Base-by-base conservation (phyloP, 2,113 vertebrate genomes). In the Glaucomys volans region DNA sequence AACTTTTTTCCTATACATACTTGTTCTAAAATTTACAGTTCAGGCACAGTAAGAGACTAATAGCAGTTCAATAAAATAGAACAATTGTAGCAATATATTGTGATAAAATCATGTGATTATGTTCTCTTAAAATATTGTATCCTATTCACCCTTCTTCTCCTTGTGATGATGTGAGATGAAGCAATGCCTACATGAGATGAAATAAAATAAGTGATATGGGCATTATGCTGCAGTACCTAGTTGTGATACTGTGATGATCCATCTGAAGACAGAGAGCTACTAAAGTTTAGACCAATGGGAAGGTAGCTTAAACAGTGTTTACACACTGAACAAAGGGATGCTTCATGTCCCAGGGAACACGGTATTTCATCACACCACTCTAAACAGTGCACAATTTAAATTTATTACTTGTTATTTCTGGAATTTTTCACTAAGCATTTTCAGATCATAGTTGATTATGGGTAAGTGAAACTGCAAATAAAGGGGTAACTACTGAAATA, bases 391-490 rank as follows among this genome's bases (percentile, higher is more conserved):
- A 47, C 50, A 84, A 77, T 42, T 84, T 76, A 69, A 83, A 16
- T 32, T 67, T 57, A 84, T 77, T 50, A 84, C 90, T 77, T 95
- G 76, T 90, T 67, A 90, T 84, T 94, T 90, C 79, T 47, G 59
- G 42, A 90, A 57, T 57, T 44, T 84, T 77, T 3, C n/a, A 77
- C 37, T 69, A 47, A 40, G 52, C 42, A 77, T 77, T 47, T 77
- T 62, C 50, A 42, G 62, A 32, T 62, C 69, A 50, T n/a, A 71
- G 35, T 85, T 95, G 50, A 69, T 85, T 50, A 71, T 35, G 26
- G 62, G 50, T 85, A 95, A 76, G n/a, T 76, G n/a, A 76, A 76
- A 35, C 44, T 57, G 50, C 18, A 77, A 54, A 75, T 75, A 79
- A 40, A 26, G 32, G 4, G 62, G 47, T 47, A 18, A 37, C n/a